phyloP scores from a whole-genome alignment of 2,888 invertebrate genomes.

The Mechanitis mazaeus region DNA sequence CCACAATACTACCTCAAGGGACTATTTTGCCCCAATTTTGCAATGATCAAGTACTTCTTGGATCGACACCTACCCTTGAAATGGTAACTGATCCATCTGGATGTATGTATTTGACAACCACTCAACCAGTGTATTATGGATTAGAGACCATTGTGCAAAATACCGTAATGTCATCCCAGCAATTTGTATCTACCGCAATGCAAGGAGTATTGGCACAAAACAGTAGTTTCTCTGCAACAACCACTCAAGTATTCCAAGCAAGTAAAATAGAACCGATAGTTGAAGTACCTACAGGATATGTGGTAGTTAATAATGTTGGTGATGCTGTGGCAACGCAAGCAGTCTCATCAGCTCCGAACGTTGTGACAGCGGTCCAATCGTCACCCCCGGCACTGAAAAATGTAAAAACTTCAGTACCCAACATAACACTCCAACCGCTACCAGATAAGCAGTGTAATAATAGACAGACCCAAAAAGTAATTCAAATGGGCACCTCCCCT shows the following conservation, averaged over 20 bases:
- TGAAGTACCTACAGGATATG: conserved; percentile 84
- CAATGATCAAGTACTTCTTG: conserved; percentile 79
- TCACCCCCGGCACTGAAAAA: conserved; percentile 62
- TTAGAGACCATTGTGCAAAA: conserved; percentile 91
- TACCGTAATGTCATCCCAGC: conserved; percentile 92
- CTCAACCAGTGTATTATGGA: conserved; percentile 88
- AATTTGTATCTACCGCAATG: conserved; percentile 88
- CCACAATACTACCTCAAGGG: conserved; percentile 79
- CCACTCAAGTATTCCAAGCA: conserved; percentile 89
- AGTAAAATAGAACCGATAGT: conserved; percentile 89
- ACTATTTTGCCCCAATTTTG: conserved; percentile 73
- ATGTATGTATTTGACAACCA: conserved; percentile 78
- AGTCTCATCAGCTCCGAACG: conserved; percentile 59
- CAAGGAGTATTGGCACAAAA: conserved; percentile 87
- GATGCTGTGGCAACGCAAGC: conserved; percentile 61
- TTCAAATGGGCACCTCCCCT: conserved; percentile 61
- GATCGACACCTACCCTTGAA: conserved; percentile 78
- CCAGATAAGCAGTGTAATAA: conserved; percentile 61
- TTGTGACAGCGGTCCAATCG: conserved; percentile 62
- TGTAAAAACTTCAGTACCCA: conserved; percentile 62
- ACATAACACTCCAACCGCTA: conserved; percentile 67
- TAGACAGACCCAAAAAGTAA: conserved; percentile 65
- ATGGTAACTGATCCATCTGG: conserved; percentile 79
- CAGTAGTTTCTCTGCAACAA: conserved; percentile 89
- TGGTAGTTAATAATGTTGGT: conserved; percentile 80